Base-by-base conservation (phyloP, 2,888 invertebrate species). In the Watsonalla cultraria region DNA sequence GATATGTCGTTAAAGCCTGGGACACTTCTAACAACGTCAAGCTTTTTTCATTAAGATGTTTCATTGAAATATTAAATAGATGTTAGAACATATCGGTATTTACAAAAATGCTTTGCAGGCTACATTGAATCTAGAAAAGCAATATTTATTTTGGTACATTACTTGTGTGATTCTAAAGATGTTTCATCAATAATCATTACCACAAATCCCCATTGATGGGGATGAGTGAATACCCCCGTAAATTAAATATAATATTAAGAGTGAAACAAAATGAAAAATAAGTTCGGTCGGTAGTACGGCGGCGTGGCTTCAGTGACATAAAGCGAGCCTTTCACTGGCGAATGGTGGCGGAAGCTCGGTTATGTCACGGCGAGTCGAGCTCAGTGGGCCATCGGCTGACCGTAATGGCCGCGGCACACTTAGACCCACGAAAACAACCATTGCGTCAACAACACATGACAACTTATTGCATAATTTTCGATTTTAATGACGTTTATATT, bases 371-470 rank as follows among this genome's bases (percentile, higher is more conserved):
- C 49, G 33, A 49, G 37, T 49, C 37, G 37, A 15, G 70, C 77
- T 72, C 78, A 85, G 76, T 88, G 84, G 88, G 88, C 81, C 89
- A 89, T 80, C 82, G 77, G 76, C 78, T 86, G 87, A 86, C 87
- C 88, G 88, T 78, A 82, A 87, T 88, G 80, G 74, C 74, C 66
- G 73, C 84, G 89, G 78, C 89, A 89, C 79, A 89, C 87, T 90
- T 90, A 85, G 81, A 84, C 82, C 84, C 80, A 84, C 83, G 84
- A 86, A 87, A 87, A 86, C 85, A 86, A 80, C 73, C 74, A 78
- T 88, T 86, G 85, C 88, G 85, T 86, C 87, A 86, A 80, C 77
- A 73, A 72, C 78, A 82, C 78, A 82, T 80, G 78, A 82, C 81
- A 83, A 80, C 80, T 76, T 73, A 70, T 88, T 87, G 76, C 82